Base-by-base conservation (phyloP, 2,888 invertebrate species). In the Heliconius ismenius region DNA sequence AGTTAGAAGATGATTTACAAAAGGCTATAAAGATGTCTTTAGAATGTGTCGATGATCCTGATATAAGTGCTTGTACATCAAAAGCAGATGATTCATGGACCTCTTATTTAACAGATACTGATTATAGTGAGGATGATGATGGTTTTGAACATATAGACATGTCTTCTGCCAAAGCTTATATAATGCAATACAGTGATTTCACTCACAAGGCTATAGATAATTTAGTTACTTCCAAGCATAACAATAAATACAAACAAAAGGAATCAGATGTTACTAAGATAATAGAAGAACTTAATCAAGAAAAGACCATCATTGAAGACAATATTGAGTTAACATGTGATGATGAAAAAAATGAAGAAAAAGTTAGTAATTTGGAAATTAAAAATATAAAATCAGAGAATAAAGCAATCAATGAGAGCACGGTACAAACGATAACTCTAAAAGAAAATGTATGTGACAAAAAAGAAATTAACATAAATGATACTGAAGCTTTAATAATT, bases 161-260 rank as follows among this genome's bases (percentile, higher is more conserved):
- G 82, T 92, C 95, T 77, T 95, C 96, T 62, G 97, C 96, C 4
- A 95, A 96, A 85, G 94, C 95, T 60, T 97, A 96, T 81, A 97
- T 97, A 95, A 94, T 96, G 86, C 97, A 97, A 88, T 96, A 97
- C 83, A 97, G 96, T 83, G 97, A 96, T 79, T 95, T 97, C 83
- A 96, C 97, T 70, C 95, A 96, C 81, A 95, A 95, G 80, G 96
- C 96, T 85, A 96, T 98, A 79, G 90, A 94, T 54, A 91, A 95
- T 82, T 94, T 96, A 76, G 90, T 96, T 80, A 81, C 83, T 63
- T 81, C 84, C 62, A 88, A 86, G 80, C 84, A 79, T 76, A 81
- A 77, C 77, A 81, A 74, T 28, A 90, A 87, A 83, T 82, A 75
- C 65, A 90, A 89, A 85, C 67, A 76, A 21, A 89, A 86, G 77